These are phyloP conservation scores for Tetheella fluctuosa DNA, from an alignment of 2,888 invertebrate species.

Conservation along the genomic window DNA sequence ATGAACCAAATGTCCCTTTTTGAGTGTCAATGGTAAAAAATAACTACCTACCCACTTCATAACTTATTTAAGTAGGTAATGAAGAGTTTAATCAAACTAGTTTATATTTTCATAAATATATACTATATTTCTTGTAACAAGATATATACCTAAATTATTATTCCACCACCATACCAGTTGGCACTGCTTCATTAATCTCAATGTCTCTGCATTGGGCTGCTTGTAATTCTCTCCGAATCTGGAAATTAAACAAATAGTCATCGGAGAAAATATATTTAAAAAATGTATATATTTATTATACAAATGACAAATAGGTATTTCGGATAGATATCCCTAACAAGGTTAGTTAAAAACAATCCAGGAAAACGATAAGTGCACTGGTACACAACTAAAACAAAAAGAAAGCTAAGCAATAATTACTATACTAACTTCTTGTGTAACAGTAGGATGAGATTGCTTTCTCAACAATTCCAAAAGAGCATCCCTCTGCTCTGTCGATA, in stretches of 20 bases:
- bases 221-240: slow-evolving; percentile 94
- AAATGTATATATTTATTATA: too few relatives aligned
- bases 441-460: slow-evolving; percentile 87
- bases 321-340: too few relatives aligned
- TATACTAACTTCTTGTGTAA: slow-evolving; percentile 86
- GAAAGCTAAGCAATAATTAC: slow-evolving; percentile 9
- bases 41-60: too few relatives aligned
- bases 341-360: too few relatives aligned
- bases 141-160: slow-evolving; percentile 37
- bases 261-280: not conserved
- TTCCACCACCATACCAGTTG: slow-evolving; percentile 66
- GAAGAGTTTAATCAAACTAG: not conserved
- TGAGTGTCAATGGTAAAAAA: too few relatives aligned
- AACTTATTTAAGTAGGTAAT: too few relatives aligned
- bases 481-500: slow-evolving; percentile 96
- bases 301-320: too few relatives aligned
- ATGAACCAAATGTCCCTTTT: too few relatives aligned
- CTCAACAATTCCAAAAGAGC: slow-evolving; percentile 91
- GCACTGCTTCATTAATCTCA: slow-evolving; percentile 76
- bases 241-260: slow-evolving; percentile 28
- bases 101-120: not conserved
- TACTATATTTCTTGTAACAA: slow-evolving; percentile 11
- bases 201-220: slow-evolving; percentile 91
- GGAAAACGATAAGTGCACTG: slow-evolving; percentile 3
- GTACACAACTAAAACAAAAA: too few relatives aligned